These are phyloP conservation scores for Colletes latitarsis DNA, from an alignment of 1,140 invertebrate genomes.

Conservation along the genomic window DNA sequence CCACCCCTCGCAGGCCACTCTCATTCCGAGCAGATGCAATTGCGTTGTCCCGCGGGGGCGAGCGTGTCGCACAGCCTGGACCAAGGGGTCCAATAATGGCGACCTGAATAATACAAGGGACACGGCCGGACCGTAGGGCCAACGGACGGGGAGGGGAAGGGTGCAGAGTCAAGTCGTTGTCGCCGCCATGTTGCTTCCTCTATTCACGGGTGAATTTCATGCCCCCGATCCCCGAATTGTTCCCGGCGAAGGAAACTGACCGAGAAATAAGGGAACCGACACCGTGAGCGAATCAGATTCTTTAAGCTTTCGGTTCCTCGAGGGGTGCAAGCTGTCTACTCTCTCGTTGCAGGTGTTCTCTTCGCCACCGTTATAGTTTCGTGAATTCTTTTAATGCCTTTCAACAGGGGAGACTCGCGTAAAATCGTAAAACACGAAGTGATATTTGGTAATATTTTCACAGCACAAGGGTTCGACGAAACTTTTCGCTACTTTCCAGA, in stretches of 20 bases:
- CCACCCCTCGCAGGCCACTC: constrained; percentile 31
- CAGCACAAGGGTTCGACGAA: no score
- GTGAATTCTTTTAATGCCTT: no score
- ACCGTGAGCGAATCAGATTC: neutral
- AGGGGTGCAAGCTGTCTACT: neutral
- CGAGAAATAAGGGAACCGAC: neutral
- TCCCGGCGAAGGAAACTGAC: neutral
- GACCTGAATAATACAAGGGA: constrained; percentile 74
- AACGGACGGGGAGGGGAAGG: constrained; percentile 22
- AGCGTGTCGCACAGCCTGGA: constrained; percentile 57
- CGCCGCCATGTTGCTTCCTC: constrained; percentile 58
- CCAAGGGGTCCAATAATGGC: constrained; percentile 69
- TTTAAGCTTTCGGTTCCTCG: constrained; percentile 1
- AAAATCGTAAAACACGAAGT: no score
- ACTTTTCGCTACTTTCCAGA: no score
- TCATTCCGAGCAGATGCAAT: constrained; percentile 72
- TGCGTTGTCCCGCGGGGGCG: constrained; percentile 73
- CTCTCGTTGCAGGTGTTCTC: no score
- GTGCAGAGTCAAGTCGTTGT: constrained; percentile 60
- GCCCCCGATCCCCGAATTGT: constrained; percentile 29
- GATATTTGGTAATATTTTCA: no score
- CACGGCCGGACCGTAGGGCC: constrained; percentile 19
- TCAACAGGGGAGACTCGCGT: no score
- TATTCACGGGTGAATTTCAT: constrained; percentile 68
- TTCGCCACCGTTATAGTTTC: no score